Percentiles rank a stretch among this genome's conserved stretches.
These are phyloP conservation scores for Heliconius melpomene DNA, from an alignment of 1,140 invertebrate species.

Conservation along the genomic window DNA sequence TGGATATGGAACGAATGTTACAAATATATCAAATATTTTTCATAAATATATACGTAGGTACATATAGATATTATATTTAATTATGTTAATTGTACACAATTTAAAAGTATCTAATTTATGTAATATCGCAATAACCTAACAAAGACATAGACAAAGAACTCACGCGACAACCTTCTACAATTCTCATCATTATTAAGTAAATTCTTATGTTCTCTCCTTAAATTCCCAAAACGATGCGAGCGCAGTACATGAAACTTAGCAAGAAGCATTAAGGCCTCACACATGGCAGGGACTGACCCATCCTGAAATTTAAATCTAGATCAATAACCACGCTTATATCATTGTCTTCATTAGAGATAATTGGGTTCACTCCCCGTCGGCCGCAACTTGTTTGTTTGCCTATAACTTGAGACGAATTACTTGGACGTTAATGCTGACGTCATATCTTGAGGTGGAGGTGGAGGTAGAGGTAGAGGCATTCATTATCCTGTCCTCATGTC, in stretches of 20 bases:
- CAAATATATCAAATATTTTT: too few relatives aligned
- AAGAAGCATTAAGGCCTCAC: slow-evolving; percentile 79
- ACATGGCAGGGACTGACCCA: slow-evolving; percentile 78
- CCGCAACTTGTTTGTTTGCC: slow-evolving; percentile 75
- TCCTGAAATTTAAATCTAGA: slow-evolving; percentile 82
- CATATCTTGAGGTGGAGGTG: slow-evolving; percentile 17
- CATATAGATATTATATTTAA: too few relatives aligned
- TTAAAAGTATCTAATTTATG: too few relatives aligned
- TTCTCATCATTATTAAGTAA: too few relatives aligned
- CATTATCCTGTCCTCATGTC: slow-evolving; percentile 34
- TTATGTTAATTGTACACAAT: too few relatives aligned
- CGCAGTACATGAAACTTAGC: slow-evolving; percentile 64
- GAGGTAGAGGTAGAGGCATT: not conserved
- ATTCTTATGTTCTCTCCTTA: not conserved
- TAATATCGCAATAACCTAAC: too few relatives aligned
- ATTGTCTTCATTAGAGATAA: slow-evolving; percentile 81
- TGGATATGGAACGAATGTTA: too few relatives aligned
- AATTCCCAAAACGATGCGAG: slow-evolving; percentile 46
- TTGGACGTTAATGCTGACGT: slow-evolving; percentile 58
- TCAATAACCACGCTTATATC: slow-evolving; percentile 81
- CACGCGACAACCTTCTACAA: too few relatives aligned
- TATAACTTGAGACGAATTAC: slow-evolving; percentile 79
- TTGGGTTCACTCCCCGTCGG: slow-evolving; percentile 76
- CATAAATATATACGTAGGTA: too few relatives aligned
- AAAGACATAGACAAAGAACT: too few relatives aligned